Percentiles rank a stretch among this genome's conserved stretches.
Evolutionary conservation across 2,113 vertebrate genomes (phyloP).

Genomic region (Hucho hucho): DNA sequence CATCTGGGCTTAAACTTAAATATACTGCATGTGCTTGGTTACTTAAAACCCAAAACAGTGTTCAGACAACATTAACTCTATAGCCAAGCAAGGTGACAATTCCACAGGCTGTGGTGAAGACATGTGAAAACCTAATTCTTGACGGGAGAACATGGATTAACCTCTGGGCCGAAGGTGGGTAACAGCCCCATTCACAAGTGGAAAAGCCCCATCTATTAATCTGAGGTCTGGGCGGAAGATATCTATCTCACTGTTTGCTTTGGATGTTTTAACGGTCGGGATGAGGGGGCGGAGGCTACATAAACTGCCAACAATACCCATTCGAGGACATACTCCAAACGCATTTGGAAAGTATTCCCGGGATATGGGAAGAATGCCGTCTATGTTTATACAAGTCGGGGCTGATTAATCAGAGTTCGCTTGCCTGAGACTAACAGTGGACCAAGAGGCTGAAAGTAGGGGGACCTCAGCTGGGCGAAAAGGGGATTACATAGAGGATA

Average conservation of each 20-base stretch:
- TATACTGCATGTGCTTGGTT: neutral
- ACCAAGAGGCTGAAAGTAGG: neutral
- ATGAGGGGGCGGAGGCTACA: neutral
- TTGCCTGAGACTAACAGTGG: neutral
- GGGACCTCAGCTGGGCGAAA: conserved; percentile 16
- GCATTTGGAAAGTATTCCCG: conserved; percentile 48
- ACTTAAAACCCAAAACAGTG: neutral
- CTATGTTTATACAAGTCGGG: conserved; percentile 47
- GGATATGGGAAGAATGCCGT: conserved; percentile 58
- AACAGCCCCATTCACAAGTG: neutral
- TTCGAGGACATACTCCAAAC: conserved; percentile 26
- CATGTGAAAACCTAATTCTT: neutral
- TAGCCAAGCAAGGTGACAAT: neutral
- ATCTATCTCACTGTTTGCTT: conserved; percentile 33
- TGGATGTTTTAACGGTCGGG: conserved; percentile 16
- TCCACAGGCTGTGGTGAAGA: neutral
- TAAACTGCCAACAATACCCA: conserved; percentile 21
- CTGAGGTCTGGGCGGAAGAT: conserved; percentile 13
- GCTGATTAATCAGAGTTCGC: conserved; percentile 38
- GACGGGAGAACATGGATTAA: neutral
- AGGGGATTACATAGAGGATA: neutral
- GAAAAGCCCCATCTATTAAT: conserved; percentile 12
- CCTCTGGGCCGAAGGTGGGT: neutral
- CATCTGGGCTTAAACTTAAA: too few species aligned
- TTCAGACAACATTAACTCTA: neutral